phyloP scores from a whole-genome alignment of 2,797 vertebrate species.

The Geotrypetes seraphini region DNA sequence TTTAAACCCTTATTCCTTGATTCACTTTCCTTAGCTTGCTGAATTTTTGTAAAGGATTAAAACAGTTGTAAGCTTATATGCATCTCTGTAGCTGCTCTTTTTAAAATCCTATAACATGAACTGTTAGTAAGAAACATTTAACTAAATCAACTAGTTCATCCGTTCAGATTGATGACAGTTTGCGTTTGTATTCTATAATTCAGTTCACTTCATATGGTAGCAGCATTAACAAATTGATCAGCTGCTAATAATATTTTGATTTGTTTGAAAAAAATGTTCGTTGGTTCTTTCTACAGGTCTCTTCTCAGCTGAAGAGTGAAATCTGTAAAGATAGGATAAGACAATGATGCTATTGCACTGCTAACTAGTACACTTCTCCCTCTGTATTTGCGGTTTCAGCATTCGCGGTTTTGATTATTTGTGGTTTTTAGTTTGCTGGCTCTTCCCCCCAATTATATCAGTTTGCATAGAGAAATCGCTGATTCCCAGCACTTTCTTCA shows the following conservation, averaged over 20 bases:
- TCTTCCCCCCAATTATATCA: too few species aligned
- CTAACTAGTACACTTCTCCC: too few species aligned
- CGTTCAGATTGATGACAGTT: constrained; percentile 1
- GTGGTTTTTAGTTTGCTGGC: too few species aligned
- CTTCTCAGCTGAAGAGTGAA: constrained; percentile 3
- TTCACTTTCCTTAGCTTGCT: constrained; percentile 17
- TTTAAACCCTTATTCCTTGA: constrained; percentile 22
- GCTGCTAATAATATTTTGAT: not conserved
- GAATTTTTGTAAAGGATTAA: not conserved
- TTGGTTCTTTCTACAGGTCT: not conserved
- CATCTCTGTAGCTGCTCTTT: not conserved
- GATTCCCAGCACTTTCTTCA: too few species aligned
- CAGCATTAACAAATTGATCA: constrained; percentile 1
- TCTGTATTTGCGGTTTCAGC: too few species aligned
- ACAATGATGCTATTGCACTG: not conserved
- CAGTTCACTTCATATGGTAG: constrained; percentile 11
- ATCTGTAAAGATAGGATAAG: constrained; percentile 3
- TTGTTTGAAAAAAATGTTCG: constrained; percentile 1
- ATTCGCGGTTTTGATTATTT: too few species aligned
- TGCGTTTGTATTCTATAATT: constrained; percentile 11
- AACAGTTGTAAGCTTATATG: not conserved
- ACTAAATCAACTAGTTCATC: constrained; percentile 14
- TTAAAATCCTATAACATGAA: too few species aligned
- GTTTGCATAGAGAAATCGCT: too few species aligned
- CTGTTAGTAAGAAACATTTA: too few species aligned